Evolutionary conservation across 2,113 vertebrate genomes (phyloP).

Genomic region (Empidonax alnorum): DNA sequence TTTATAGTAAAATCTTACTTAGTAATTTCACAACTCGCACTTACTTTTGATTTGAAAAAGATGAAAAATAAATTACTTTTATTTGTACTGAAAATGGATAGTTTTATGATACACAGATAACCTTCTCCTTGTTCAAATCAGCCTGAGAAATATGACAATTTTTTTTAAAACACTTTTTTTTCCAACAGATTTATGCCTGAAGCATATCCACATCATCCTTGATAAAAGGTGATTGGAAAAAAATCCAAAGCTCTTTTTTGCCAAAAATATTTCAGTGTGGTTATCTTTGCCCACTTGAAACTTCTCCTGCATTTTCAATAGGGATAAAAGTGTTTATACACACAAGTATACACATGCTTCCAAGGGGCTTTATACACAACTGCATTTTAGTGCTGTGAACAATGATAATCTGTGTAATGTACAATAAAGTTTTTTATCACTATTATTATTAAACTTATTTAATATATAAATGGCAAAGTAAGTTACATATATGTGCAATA

Average conservation of each 20-base stretch:
- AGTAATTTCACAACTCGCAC: not conserved
- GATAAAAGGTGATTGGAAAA: not conserved
- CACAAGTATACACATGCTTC: not conserved
- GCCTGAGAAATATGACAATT: not conserved
- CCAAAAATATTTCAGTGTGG: not conserved
- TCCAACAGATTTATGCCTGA: not conserved
- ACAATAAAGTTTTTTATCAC: not conserved
- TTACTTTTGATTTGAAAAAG: not conserved
- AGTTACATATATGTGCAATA: not conserved
- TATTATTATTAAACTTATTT: not conserved
- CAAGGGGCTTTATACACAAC: not conserved
- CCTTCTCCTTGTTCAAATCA: not conserved
- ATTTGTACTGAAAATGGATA: not conserved
- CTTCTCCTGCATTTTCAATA: not conserved
- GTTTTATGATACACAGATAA: not conserved
- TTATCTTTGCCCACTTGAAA: not conserved
- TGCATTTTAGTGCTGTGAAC: not conserved
- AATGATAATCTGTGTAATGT: not conserved
- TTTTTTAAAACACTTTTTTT: not conserved
- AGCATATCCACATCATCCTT: not conserved
- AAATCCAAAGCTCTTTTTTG: not conserved
- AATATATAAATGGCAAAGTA: not conserved
- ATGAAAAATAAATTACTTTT: not conserved
- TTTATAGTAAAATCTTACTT: not conserved
- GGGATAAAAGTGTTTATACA: not conserved